Percentiles rank a stretch among this genome's conserved stretches.
Conservation (phyloP, 1,140 invertebrate species). For the Nilaparvata lugens region DNA sequence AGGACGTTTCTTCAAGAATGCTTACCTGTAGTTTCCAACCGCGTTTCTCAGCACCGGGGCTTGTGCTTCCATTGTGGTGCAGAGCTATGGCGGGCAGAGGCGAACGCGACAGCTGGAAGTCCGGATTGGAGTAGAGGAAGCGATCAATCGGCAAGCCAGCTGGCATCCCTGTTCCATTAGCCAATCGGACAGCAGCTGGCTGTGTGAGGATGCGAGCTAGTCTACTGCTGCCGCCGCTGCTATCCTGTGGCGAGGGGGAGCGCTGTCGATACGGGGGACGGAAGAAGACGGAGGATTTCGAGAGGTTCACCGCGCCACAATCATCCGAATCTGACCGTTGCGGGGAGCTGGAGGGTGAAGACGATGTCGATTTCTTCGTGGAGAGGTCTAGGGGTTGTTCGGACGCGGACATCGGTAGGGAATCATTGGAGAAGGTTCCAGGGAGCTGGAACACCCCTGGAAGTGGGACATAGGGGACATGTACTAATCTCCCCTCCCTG, state of each 20-base stretch:
- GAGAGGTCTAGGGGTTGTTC: slow-evolving; percentile 84
- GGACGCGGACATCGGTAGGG: slow-evolving; percentile 35
- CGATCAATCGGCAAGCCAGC: slow-evolving; percentile 47
- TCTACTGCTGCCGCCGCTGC: slow-evolving; percentile 20
- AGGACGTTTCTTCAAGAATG: too few relatives aligned
- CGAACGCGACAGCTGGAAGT: slow-evolving; percentile 39
- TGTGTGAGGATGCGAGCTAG: slow-evolving; percentile 41
- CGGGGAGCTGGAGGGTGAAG: slow-evolving; percentile 35
- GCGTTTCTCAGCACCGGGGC: slow-evolving; percentile 40
- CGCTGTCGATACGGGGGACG: slow-evolving; percentile 20
- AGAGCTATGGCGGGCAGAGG: slow-evolving; percentile 37
- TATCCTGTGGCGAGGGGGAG: slow-evolving; percentile 20
- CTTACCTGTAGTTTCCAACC: slow-evolving; percentile 41
- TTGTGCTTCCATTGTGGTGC: slow-evolving; percentile 35
- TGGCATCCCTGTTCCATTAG: slow-evolving; percentile 17
- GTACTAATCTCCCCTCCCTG: slow-evolving; percentile 53
- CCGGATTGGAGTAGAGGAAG: slow-evolving; percentile 47
- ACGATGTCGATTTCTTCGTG: slow-evolving; percentile 53
- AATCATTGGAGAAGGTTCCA: slow-evolving; percentile 23
- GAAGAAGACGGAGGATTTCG: slow-evolving; percentile 19
- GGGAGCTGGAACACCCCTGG: slow-evolving; percentile 13
- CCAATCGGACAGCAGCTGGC: slow-evolving; percentile 28
- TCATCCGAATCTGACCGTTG: slow-evolving; percentile 29
- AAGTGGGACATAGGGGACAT: slow-evolving; percentile 38
- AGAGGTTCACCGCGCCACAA: slow-evolving; percentile 27